Percentiles rank a stretch among this genome's conserved stretches.
These are phyloP conservation scores for Plebejus anna DNA, from an alignment of 2,888 invertebrate species.

Conservation along the genomic window DNA sequence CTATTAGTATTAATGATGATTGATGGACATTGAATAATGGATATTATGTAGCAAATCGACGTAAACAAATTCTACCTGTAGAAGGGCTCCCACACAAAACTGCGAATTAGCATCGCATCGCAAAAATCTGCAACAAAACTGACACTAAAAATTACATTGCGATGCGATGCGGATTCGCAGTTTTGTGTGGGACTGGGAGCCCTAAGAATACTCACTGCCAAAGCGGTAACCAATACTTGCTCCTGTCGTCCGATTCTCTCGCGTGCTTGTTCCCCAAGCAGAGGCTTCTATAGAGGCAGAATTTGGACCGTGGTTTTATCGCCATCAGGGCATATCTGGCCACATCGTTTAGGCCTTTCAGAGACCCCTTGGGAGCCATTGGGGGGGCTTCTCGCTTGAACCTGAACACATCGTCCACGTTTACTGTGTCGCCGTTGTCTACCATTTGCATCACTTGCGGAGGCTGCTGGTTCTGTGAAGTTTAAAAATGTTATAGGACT, in stretches of 20 bases:
- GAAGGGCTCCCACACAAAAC: too few species aligned
- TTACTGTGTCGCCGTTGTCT: slow-evolving; percentile 60
- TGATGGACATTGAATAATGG: too few species aligned
- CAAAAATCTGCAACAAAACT: too few species aligned
- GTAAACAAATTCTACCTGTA: too few species aligned
- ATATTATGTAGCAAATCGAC: too few species aligned
- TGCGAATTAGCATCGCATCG: too few species aligned
- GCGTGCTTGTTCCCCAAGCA: slow-evolving; percentile 85
- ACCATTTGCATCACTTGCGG: slow-evolving; percentile 72
- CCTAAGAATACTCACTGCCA: slow-evolving; percentile 82
- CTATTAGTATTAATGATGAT: too few species aligned
- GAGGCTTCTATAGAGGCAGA: slow-evolving; percentile 81
- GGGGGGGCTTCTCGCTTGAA: slow-evolving; percentile 56
- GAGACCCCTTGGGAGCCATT: slow-evolving; percentile 43
- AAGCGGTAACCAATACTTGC: slow-evolving; percentile 85
- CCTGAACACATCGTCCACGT: slow-evolving; percentile 69
- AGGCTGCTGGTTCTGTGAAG: slow-evolving; percentile 57
- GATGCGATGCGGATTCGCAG: too few species aligned
- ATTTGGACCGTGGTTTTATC: slow-evolving; percentile 74
- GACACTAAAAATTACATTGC: too few species aligned
- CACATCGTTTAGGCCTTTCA: slow-evolving; percentile 72
- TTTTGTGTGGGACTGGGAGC: too few species aligned
- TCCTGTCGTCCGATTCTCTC: slow-evolving; percentile 72
- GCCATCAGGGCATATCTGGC: slow-evolving; percentile 77
- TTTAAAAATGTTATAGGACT: background rate